Evolutionary conservation across 2,113 vertebrate species (phyloP), one percentile per base, ranked within the genome.

Genomic region (Callopanchax toddi): DNA sequence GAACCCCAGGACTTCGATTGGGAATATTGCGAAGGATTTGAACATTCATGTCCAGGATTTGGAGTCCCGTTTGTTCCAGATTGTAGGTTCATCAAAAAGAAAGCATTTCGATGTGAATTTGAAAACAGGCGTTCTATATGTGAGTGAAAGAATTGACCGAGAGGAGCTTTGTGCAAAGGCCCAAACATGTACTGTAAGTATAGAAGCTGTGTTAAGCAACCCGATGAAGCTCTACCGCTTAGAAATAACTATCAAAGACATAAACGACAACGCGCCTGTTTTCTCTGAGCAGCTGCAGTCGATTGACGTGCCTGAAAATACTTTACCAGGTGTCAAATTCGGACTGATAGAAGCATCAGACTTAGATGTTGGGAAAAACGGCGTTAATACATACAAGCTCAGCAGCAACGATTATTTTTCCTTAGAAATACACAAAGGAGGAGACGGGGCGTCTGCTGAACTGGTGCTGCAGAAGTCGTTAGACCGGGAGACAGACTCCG

Each of bases 231-330:
- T 89, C 2, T 76, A 89, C 21, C 78, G 86, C 16, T 22, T 88
- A 8, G 78, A 88, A 55, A 45, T 91, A 6, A 82, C 68, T 34
- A 56, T 91, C 48, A n/a, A 72, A 1, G 89, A 91, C 39, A 69
- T 90, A 17, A 91, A 91, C 26, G 89, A 89, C 37, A 88, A 90
- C 45, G 22, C 82, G 0, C 90, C 90, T 22, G 21, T 53, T 87
- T 91, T 48, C 5, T 43, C 67, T 0, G 76, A 83, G 13, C 25
- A 56, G 4, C 7, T 48, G 9, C 74, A 81, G 22, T 50, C 50
- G 11, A 34, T 87, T 21, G 42, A 82, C 18, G 73, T 82, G 20
- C 52, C 76, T 11, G 88, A 91, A 60, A 81, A 42, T 8, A 67
- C 77, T 2, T 25, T 66, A 12, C 53, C 72, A 2, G 88, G 89